phyloP scores from a whole-genome alignment of 2,113 vertebrate species.

The Verasper variegatus region DNA sequence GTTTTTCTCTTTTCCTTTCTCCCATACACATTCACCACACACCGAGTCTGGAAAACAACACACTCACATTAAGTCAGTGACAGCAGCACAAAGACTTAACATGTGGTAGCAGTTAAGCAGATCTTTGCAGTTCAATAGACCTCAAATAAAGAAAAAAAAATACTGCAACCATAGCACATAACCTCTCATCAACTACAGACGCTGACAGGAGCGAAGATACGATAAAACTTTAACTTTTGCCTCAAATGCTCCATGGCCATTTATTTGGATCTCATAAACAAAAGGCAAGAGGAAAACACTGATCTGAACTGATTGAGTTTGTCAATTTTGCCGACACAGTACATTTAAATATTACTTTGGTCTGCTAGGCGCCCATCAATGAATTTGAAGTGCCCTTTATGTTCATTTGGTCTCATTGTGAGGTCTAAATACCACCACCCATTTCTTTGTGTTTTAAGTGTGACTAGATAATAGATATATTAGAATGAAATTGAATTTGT shows the following conservation, averaged over 20 bases:
- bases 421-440: constrained; percentile 3
- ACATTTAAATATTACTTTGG: constrained; percentile 50
- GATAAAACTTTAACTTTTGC: constrained; percentile 1
- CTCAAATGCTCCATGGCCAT: constrained; percentile 8
- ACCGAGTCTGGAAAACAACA: constrained; percentile 66
- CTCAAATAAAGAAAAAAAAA: constrained; percentile 35
- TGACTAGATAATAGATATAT: too few species aligned
- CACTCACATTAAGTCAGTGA: constrained; percentile 55
- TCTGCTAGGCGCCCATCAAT: constrained; percentile 23
- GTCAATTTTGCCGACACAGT: constrained; percentile 37
- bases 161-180: constrained; percentile 35
- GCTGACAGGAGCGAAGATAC: constrained; percentile 4
- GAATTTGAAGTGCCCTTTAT: constrained; percentile 39
- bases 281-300: constrained; percentile 42
- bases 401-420: constrained; percentile 46
- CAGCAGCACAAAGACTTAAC: constrained; percentile 63
- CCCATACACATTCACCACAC: constrained; percentile 55
- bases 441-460: constrained; percentile 6
- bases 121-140: constrained; percentile 57
- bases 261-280: constrained; percentile 36
- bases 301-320: constrained; percentile 27
- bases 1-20: constrained; percentile 2
- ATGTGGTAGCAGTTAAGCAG: constrained; percentile 73
- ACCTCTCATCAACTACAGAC: constrained; percentile 26
- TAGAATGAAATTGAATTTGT: too few species aligned